Evolutionary conservation across 2,797 vertebrate genomes (phyloP).

Genomic region (Cossypha niveicapilla): DNA sequence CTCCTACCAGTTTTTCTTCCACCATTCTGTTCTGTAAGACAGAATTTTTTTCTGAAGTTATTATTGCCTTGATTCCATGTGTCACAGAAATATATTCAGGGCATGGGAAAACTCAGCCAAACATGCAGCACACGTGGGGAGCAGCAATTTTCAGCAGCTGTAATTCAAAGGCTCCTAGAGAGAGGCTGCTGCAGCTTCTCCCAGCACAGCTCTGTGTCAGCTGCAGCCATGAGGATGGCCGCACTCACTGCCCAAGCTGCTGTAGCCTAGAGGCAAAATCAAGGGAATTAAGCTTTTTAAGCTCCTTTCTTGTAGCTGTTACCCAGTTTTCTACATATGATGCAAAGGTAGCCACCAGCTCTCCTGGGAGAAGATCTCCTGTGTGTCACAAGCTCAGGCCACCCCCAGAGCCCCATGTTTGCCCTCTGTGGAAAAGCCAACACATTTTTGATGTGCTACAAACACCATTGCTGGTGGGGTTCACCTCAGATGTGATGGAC

Average conservation of each 20-base stretch:
- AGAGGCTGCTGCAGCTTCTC: neutral
- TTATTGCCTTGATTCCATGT: neutral
- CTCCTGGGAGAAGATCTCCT: neutral
- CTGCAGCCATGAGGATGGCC: neutral
- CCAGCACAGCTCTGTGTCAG: neutral
- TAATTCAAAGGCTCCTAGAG: neutral
- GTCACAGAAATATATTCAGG: neutral
- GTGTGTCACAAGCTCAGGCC: neutral
- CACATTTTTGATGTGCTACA: neutral
- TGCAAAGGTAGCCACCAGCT: neutral
- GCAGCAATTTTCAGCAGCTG: neutral
- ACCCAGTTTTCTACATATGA: neutral
- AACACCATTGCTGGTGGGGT: neutral
- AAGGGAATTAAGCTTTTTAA: neutral
- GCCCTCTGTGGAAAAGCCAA: neutral
- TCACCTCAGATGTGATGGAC: neutral
- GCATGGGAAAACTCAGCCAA: neutral
- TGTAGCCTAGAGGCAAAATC: neutral
- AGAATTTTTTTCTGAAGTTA: neutral
- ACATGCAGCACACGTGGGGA: accelerated
- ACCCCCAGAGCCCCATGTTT: neutral
- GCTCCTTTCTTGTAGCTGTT: neutral
- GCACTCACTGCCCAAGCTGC: neutral
- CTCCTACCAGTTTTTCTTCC: neutral
- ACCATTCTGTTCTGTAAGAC: neutral